Evolutionary conservation across 2,113 vertebrate genomes (phyloP).

Genomic region (Acrocephalus kingi): DNA sequence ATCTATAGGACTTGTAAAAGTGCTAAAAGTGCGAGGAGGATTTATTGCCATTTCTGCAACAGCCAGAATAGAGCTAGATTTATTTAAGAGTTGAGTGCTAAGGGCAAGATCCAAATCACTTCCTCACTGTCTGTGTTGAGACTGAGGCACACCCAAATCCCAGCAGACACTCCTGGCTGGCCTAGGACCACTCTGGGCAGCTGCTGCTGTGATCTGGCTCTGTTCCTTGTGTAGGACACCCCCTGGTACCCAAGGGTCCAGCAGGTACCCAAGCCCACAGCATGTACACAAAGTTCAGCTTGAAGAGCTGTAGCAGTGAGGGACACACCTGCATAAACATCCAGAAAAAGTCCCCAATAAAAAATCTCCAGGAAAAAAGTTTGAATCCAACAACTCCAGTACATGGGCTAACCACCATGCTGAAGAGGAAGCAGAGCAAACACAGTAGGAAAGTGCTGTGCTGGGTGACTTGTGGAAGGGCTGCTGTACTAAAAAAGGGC

Average conservation of each 20-base stretch:
- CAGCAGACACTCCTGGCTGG: not conserved
- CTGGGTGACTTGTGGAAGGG: not conserved
- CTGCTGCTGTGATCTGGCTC: not conserved
- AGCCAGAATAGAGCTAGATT: not conserved
- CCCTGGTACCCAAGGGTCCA: not conserved
- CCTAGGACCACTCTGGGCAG: not conserved
- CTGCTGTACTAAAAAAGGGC: not conserved
- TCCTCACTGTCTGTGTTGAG: not conserved
- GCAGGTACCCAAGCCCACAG: rapidly evolving
- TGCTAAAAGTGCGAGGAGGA: not conserved
- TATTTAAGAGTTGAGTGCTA: not conserved
- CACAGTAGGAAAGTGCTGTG: not conserved
- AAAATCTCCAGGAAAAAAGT: not conserved
- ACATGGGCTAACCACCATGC: rapidly evolving
- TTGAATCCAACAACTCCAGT: not conserved
- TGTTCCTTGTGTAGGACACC: not conserved
- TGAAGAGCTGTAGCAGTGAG: not conserved
- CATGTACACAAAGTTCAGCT: not conserved
- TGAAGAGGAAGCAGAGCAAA: not conserved
- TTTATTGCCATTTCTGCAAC: not conserved
- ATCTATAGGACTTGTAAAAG: not conserved
- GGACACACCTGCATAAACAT: not conserved
- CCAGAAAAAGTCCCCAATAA: not conserved
- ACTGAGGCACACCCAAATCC: not conserved
- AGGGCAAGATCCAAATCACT: not conserved